A percentile compares a stretch with the other conserved stretches of the same genome.
phyloP scores from a whole-genome alignment of 2,797 vertebrate genomes.

The Mormyrus hasselquistii region DNA sequence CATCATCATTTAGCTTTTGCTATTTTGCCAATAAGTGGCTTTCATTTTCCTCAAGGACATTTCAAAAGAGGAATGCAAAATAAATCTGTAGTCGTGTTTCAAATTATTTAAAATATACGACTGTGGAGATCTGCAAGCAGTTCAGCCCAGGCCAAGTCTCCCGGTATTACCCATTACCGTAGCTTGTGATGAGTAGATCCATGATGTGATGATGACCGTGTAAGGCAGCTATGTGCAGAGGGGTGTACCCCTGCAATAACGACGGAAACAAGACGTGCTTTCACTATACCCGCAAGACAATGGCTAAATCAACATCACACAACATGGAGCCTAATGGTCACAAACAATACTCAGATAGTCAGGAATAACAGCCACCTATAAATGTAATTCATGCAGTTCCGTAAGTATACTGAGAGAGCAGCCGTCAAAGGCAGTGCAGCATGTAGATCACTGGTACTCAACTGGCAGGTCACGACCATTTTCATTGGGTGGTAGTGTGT shows the following conservation, averaged over 20 bases:
- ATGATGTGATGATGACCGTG: slow-evolving; percentile 65
- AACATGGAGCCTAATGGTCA: background rate
- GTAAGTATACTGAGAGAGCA: background rate
- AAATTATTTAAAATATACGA: background rate
- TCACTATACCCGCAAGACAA: background rate
- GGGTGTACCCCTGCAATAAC: slow-evolving; percentile 64
- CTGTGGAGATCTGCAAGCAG: background rate
- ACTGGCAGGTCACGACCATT: background rate
- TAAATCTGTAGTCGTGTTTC: background rate
- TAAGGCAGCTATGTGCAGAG: slow-evolving; percentile 69
- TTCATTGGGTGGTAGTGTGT: background rate
- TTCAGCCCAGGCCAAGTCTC: background rate
- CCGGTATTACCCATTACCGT: slow-evolving; percentile 50
- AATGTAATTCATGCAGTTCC: background rate
- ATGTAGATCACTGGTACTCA: background rate
- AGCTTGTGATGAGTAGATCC: slow-evolving; percentile 58
- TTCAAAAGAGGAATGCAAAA: background rate
- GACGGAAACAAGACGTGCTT: background rate
- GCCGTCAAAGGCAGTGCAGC: background rate
- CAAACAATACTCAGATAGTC: background rate
- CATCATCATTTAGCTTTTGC: background rate
- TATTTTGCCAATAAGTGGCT: background rate
- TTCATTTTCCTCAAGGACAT: background rate
- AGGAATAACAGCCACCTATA: background rate
- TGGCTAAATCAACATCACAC: background rate